Percentiles rank a stretch among this genome's conserved stretches.
These are phyloP conservation scores for Takifugu bimaculatus DNA, from an alignment of 2,113 vertebrate genomes.

Conservation along the genomic window DNA sequence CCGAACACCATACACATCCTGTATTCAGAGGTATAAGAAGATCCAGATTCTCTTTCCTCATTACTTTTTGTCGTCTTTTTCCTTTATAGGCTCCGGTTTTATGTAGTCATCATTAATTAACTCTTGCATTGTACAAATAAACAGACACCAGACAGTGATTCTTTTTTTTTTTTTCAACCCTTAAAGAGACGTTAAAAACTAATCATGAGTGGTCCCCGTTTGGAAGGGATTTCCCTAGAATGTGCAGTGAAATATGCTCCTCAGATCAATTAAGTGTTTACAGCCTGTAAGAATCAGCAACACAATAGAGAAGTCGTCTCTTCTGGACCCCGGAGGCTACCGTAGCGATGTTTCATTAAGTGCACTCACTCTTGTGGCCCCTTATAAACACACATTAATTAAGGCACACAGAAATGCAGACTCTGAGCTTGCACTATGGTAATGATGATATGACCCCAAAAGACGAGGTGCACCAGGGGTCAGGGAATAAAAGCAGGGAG, in stretches of 20 bases:
- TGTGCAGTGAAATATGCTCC: conserved; percentile 71
- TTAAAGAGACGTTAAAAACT: conserved; percentile 78
- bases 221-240: conserved; percentile 86
- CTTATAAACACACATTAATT: conserved; percentile 99
- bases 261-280: conserved; percentile 98
- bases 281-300: conserved; percentile 85
- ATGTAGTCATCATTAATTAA: conserved; percentile 51
- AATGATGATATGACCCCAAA: conserved; percentile 98
- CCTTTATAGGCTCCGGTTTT: conserved; percentile 16
- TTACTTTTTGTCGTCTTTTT: conserved; percentile 1
- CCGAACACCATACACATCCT: conserved; percentile 3
- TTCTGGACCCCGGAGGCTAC: conserved; percentile 88
- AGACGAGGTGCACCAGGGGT: conserved; percentile 91
- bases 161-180: conserved; percentile 19
- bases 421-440: conserved; percentile 99
- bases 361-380: conserved; percentile 91
- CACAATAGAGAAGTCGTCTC: conserved; percentile 92
- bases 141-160: conserved; percentile 49
- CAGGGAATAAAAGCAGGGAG: conserved; percentile 91
- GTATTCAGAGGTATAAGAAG: neutral
- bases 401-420: conserved; percentile 95
- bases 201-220: conserved; percentile 63
- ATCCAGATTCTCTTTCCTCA: neutral
- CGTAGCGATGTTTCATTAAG: conserved; percentile 97
- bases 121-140: conserved; percentile 47